A percentile compares a stretch with the other conserved stretches of the same genome.
Conservation (phyloP, 2,797 vertebrate species). For the Vireo griseus region DNA sequence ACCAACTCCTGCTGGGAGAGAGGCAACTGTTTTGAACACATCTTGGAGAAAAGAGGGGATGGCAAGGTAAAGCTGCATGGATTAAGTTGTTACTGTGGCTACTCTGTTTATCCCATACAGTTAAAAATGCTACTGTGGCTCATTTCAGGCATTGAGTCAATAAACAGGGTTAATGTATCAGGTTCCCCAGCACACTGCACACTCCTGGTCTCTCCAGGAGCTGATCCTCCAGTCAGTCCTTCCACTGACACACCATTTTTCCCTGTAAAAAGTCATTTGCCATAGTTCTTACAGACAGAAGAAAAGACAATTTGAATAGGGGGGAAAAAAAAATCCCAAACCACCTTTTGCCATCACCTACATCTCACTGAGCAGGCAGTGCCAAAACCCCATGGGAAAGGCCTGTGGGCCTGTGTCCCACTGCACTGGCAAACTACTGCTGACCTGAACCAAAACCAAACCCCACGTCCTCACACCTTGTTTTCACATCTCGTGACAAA, state of each 20-base stretch:
- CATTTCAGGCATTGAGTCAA: neutral
- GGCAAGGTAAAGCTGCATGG: neutral
- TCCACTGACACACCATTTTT: neutral
- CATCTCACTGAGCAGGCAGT: neutral
- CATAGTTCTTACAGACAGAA: neutral
- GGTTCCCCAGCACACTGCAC: neutral
- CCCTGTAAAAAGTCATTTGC: neutral
- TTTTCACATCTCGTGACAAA: neutral
- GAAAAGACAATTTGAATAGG: neutral
- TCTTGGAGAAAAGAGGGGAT: neutral
- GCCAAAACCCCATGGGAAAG: neutral
- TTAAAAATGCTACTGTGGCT: neutral
- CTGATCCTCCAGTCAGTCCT: neutral
- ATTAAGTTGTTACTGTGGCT: neutral
- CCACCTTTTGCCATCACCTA: neutral
- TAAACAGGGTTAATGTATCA: neutral
- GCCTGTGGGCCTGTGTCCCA: neutral
- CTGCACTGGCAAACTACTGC: neutral
- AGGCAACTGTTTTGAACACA: neutral
- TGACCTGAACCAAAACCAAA: neutral
- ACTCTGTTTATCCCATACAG: neutral
- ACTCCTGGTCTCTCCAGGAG: neutral
- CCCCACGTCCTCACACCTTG: neutral
- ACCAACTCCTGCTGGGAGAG: neutral
- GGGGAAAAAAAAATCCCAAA: fast-evolving